A percentile compares a stretch with the other conserved stretches of the same genome.
Conservation (phyloP, 2,888 invertebrate genomes). For the Clitarchus hookeri region DNA sequence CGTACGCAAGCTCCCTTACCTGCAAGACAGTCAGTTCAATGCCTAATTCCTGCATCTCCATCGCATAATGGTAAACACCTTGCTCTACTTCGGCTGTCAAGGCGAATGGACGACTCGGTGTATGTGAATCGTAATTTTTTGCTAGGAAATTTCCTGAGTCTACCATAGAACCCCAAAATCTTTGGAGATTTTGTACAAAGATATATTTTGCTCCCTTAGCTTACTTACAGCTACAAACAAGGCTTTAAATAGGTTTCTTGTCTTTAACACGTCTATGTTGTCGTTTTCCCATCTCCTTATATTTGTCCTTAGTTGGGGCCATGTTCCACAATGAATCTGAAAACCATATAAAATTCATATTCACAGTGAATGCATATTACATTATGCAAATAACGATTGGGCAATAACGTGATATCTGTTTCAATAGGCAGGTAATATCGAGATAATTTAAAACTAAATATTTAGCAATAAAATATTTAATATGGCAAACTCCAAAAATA, state of each 20-base stretch:
- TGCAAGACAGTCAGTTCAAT: slow-evolving; percentile 3
- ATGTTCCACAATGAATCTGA: not conserved
- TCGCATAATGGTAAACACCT: not conserved
- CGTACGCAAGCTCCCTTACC: not conserved
- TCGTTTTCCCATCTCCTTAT: not conserved
- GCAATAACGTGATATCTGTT: not conserved
- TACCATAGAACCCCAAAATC: not conserved
- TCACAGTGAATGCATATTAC: not conserved
- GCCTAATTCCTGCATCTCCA: slow-evolving; percentile 23
- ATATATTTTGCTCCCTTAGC: not conserved
- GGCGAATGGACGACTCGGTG: not conserved
- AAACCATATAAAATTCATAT: not conserved
- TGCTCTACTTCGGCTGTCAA: slow-evolving; percentile 11
- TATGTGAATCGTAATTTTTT: not conserved
- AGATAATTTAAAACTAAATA: too few relatives aligned
- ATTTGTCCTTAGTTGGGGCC: not conserved
- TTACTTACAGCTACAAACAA: not conserved
- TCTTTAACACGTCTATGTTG: not conserved
- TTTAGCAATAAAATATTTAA: too few relatives aligned
- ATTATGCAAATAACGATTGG: not conserved
- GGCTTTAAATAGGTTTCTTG: not conserved
- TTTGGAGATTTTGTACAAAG: slow-evolving; percentile 16
- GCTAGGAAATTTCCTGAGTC: not conserved
- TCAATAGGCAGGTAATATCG: not conserved
- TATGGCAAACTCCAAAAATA: not conserved